phyloP scores from a whole-genome alignment of 37 sponge, comb jelly and placozoan genomes.

The Ianthella basta region DNA sequence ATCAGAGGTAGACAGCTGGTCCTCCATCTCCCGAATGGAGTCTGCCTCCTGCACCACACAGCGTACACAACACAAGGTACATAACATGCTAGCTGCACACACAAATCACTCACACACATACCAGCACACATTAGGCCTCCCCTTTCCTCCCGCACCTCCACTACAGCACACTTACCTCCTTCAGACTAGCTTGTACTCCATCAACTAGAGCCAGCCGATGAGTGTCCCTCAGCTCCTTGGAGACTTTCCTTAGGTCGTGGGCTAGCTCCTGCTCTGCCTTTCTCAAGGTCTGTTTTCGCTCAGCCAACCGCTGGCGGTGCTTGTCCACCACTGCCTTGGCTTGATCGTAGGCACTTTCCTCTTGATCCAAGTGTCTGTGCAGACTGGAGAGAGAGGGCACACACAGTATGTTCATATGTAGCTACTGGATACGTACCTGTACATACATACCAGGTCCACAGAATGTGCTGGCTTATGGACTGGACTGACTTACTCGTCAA shows the following conservation, averaged over 20 bases:
- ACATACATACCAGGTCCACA: neutral
- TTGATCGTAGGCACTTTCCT: neutral
- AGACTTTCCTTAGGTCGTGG: neutral
- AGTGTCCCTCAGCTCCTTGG: conserved; percentile 9
- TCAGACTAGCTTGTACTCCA: conserved; percentile 42
- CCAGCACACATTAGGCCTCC: neutral
- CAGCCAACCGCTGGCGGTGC: conserved; percentile 19
- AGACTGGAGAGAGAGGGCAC: neutral
- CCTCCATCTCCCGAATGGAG: conserved; percentile 46
- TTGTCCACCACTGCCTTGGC: conserved; percentile 39
- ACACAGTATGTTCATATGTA: neutral
- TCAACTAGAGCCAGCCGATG: conserved; percentile 8
- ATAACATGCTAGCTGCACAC: neutral
- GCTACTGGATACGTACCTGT: neutral
- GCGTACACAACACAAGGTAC: neutral
- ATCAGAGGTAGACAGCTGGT: conserved; percentile 35
- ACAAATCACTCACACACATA: neutral
- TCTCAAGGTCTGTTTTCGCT: conserved; percentile 28
- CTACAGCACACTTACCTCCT: conserved; percentile 39
- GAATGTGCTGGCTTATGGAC: too few relatives aligned
- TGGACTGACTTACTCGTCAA: too few relatives aligned
- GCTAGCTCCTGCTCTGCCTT: conserved; percentile 17
- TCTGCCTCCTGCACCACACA: conserved; percentile 63
- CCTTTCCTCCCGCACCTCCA: neutral
- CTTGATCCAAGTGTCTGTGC: neutral